Evolutionary conservation across 2,888 invertebrate species (phyloP).

Genomic region (Prenolepis imparis): DNA sequence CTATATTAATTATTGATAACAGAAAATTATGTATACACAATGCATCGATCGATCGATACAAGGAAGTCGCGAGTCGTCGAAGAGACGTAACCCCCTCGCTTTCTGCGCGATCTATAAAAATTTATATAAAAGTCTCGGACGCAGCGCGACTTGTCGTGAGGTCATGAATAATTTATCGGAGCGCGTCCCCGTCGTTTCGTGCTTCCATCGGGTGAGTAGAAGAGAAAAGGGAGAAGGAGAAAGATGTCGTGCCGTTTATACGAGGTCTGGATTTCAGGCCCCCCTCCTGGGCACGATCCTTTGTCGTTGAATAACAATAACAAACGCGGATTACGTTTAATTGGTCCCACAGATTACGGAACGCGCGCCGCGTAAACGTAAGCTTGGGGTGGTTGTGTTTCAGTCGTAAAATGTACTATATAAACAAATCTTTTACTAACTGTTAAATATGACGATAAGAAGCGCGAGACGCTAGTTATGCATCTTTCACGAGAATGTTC

Average conservation of each 20-base stretch:
- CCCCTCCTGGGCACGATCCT: slow-evolving; percentile 20
- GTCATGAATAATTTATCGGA: slow-evolving; percentile 73
- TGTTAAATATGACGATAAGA: background rate
- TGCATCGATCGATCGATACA: slow-evolving; percentile 22
- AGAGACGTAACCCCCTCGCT: slow-evolving; percentile 23
- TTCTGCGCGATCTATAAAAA: slow-evolving; percentile 50
- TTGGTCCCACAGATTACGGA: slow-evolving; percentile 49
- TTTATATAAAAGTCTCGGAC: slow-evolving; percentile 60
- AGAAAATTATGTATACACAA: background rate
- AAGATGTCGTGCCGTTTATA: slow-evolving; percentile 42
- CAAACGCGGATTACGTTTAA: slow-evolving; percentile 61
- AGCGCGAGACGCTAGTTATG: background rate
- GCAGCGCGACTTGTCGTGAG: slow-evolving; percentile 38
- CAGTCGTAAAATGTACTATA: slow-evolving; percentile 17
- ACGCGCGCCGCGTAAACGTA: slow-evolving; percentile 13
- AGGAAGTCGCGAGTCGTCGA: slow-evolving; percentile 11
- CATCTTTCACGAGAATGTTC: background rate
- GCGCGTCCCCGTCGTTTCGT: slow-evolving; percentile 59
- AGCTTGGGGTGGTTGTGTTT: slow-evolving; percentile 4
- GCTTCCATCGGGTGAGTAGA: slow-evolving; percentile 10
- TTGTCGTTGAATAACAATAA: slow-evolving; percentile 60
- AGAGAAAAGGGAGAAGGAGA: slow-evolving; percentile 29
- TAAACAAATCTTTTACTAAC: slow-evolving; percentile 8
- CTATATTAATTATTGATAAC: slow-evolving; percentile 9
- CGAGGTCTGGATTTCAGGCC: slow-evolving; percentile 33